Percentiles rank a stretch among this genome's conserved stretches.
These are phyloP conservation scores for Eupithecia vulgata DNA, from an alignment of 2,888 invertebrate genomes.

Conservation along the genomic window DNA sequence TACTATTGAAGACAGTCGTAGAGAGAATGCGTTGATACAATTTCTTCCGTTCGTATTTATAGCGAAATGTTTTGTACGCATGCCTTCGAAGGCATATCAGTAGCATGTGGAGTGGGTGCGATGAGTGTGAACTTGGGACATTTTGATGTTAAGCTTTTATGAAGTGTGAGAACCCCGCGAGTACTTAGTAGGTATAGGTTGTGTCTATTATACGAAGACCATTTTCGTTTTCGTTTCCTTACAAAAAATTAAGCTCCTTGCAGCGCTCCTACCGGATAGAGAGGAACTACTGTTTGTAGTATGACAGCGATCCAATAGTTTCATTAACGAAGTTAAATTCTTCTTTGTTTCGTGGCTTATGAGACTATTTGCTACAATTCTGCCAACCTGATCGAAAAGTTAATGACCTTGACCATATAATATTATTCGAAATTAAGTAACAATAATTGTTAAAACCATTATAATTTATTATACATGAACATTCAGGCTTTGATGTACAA, in stretches of 20 bases:
- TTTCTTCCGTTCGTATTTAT: conserved; percentile 70
- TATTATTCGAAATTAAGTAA: too few relatives aligned
- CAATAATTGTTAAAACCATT: too few relatives aligned
- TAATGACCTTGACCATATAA: too few relatives aligned
- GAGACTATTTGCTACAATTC: not conserved
- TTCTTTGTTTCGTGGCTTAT: not conserved
- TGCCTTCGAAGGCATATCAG: conserved; percentile 47
- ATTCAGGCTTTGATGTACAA: too few relatives aligned
- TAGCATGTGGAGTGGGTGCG: conserved; percentile 39
- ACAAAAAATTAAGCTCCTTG: not conserved
- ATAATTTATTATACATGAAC: too few relatives aligned
- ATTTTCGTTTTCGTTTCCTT: not conserved
- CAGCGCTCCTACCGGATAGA: not conserved
- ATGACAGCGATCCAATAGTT: too few relatives aligned
- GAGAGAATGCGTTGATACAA: conserved; percentile 50
- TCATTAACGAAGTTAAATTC: not conserved
- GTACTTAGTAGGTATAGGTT: not conserved
- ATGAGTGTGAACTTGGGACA: conserved; percentile 47
- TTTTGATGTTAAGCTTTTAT: conserved; percentile 13
- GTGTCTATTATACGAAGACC: not conserved
- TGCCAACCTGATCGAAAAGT: too few relatives aligned
- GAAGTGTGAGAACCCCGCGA: not conserved
- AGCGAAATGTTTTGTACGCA: conserved; percentile 59
- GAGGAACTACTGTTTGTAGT: too few relatives aligned
- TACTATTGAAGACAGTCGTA: conserved; percentile 61